Evolutionary conservation across 2,113 vertebrate species (phyloP).

Genomic region (Pungitius pungitius): DNA sequence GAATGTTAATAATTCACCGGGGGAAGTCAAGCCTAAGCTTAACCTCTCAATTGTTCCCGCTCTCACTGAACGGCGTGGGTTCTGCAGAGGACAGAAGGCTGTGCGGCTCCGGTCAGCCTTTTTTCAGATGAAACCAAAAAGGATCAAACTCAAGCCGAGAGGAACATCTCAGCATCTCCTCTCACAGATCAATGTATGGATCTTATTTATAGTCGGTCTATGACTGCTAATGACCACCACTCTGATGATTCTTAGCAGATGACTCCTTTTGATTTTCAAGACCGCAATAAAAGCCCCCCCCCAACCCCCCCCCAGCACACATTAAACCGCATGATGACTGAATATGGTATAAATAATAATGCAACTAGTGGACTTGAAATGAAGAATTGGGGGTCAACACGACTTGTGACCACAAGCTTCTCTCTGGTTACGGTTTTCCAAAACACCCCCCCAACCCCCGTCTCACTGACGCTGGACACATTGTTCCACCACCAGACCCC

Average conservation of each 20-base stretch:
- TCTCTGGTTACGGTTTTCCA: neutral
- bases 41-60: neutral
- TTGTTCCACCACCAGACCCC: slow-evolving; percentile 78
- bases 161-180: neutral
- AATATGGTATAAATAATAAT: neutral
- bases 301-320: neutral
- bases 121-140: neutral
- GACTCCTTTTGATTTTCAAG: neutral
- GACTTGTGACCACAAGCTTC: neutral
- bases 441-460: neutral
- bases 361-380: neutral
- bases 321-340: neutral
- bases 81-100: neutral
- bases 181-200: neutral
- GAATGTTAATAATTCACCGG: slow-evolving; percentile 7
- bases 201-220: neutral
- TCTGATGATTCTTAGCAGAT: neutral
- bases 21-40: neutral
- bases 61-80: neutral
- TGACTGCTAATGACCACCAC: neutral
- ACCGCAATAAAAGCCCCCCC: neutral
- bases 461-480: neutral
- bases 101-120: neutral
- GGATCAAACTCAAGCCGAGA: neutral
- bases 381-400: neutral